Evolutionary conservation across 2,113 vertebrate genomes (phyloP), one percentile per base, ranked within the genome.

Genomic region (Syrmaticus mikado): DNA sequence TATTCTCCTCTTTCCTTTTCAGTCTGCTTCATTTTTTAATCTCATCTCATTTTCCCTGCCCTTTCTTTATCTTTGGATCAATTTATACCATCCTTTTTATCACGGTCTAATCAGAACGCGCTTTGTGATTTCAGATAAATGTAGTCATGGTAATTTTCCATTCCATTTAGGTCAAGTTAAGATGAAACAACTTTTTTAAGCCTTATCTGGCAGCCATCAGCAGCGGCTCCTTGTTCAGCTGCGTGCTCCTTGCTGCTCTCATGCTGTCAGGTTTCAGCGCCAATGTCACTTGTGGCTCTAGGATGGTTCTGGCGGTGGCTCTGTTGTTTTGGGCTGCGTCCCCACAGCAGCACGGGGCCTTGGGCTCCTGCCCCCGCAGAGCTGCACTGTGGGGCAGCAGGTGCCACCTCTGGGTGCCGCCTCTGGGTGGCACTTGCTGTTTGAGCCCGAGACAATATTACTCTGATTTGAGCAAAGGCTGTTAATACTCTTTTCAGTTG

Each of bases 101-200:
- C 93, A 86, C 67, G 86, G 79, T 76, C 92, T 96, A 91, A 91
- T 97, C 95, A 96, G 96, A 94, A 94, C 94, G 67, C 94, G 91
- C 90, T 93, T 90, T 92, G 66, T 81, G 90, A 94, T 96, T 96
- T 96, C 86, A 92, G 88, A 94, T 94, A 93, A 94, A 93, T 90
- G 95, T 94, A 94, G 94, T 91, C 94, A 96, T 94, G 94, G 95
- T 97, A 97, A 97, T 95, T 97, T 96, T 96, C 93, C 94, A 91
- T 88, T 94, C 92, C 93, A 96, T 95, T 94, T 96, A 97, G 95
- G 95, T 96, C 94, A 97, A 96, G 84, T 70, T 70, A 89, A 91
- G 86, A 96, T 96, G 91, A 95, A 97, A 91, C 87, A 43, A 70
- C 76, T 94, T 92, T 93, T 92, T 65, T 0, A 82, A 64, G 78